Conservation (phyloP, 2,113 vertebrate species). For the Vidua chalybeata region DNA sequence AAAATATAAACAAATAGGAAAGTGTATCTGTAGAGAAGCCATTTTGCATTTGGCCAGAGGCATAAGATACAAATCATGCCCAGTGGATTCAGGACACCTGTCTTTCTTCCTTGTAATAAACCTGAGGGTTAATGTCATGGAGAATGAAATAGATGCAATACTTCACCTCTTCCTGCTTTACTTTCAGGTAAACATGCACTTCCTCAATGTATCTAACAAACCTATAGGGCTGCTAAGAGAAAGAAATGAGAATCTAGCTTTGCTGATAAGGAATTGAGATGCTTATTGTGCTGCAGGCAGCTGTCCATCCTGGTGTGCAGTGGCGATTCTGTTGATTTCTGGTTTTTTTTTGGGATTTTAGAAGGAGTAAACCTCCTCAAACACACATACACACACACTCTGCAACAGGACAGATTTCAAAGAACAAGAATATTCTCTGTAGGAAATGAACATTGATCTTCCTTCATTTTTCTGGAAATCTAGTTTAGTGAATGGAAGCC, state of each 20-base stretch:
- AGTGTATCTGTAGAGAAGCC: neutral
- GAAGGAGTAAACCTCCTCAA: conserved; percentile 71
- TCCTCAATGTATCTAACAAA: neutral
- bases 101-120: neutral
- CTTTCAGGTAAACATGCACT: neutral
- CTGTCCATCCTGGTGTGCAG: neutral
- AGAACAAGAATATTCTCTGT: neutral
- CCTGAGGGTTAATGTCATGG: neutral
- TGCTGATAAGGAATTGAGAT: neutral
- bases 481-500: neutral
- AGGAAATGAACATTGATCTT: neutral
- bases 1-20: neutral
- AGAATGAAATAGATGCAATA: neutral
- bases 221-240: neutral
- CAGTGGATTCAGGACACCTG: neutral
- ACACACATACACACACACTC: rapidly evolving
- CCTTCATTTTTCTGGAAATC: neutral
- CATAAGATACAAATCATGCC: neutral
- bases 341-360: conserved; percentile 75
- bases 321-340: conserved; percentile 63
- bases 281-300: conserved; percentile 41
- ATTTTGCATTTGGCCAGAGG: neutral
- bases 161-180: neutral
- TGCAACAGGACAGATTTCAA: neutral
- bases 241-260: neutral